A percentile compares a stretch with the other conserved stretches of the same genome.
Evolutionary conservation across 2,888 invertebrate species (phyloP).

Genomic region (Callimorpha dominula): DNA sequence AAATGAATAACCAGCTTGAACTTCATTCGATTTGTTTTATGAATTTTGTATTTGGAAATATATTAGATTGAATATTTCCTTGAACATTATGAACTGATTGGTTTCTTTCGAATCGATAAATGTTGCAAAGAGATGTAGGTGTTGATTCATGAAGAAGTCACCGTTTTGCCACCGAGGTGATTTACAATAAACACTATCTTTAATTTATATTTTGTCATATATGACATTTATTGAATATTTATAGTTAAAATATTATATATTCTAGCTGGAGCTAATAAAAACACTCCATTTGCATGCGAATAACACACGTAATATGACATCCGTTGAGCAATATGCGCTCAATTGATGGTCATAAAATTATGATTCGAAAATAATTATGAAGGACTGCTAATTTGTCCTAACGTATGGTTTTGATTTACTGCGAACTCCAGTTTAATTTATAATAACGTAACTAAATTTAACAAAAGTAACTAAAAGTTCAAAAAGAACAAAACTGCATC

Average conservation of each 20-base stretch:
- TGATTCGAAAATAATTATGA: slow-evolving; percentile 30
- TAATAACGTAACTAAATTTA: no score
- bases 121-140: neutral
- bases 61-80: slow-evolving; percentile 34
- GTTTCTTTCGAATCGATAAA: slow-evolving; percentile 21
- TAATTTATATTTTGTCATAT: slow-evolving; percentile 43
- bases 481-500: no score
- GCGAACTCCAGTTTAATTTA: no score
- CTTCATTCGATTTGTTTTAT: slow-evolving; percentile 10
- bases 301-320: slow-evolving; percentile 25
- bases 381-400: slow-evolving; percentile 12
- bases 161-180: neutral
- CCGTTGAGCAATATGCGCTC: slow-evolving; percentile 27
- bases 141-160: neutral
- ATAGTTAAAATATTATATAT: slow-evolving; percentile 39
- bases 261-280: slow-evolving; percentile 34
- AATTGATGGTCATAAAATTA: slow-evolving; percentile 24
- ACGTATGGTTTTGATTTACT: no score
- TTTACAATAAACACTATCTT: slow-evolving; percentile 15
- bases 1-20: slow-evolving; percentile 15
- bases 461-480: no score
- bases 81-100: slow-evolving; percentile 27
- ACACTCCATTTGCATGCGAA: slow-evolving; percentile 43
- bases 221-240: slow-evolving; percentile 35
- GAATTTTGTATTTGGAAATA: slow-evolving; percentile 18